Evolutionary conservation across 2,888 invertebrate genomes (phyloP), one percentile per base, ranked within the genome.

Genomic region (Ophonus ardosiacus): DNA sequence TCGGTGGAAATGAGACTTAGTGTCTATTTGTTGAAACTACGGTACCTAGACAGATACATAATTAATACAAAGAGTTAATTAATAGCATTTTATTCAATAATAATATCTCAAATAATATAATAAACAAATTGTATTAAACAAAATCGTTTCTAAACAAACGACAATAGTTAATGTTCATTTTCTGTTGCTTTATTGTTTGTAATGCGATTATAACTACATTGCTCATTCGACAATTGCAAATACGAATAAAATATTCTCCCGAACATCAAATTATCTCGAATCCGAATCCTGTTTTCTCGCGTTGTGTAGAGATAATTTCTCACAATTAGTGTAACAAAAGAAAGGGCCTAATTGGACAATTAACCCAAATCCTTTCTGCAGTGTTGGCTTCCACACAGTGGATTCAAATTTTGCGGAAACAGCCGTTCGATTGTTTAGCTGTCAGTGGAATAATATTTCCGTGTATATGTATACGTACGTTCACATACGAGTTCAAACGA

Each of bases 331-430:
- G 61, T 21, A 79, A 79, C 79, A 79, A 59, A 59, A 79, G 79
- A 78, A 57, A 18, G 56, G 24, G 24, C 79, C 79, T 79, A 79
- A 79, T 79, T 79, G 79, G 59, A 59, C 61, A 79, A 79, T 79
- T 79, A 79, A 79, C 79, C 59, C 79, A 79, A 79, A 79, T 79
- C 79, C 79, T 56, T 59, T 79, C 59, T 79, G 79, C 59, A 79
- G 15, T 38, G 68, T 68, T 68, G 31, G 68, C 68, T 15, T 68
- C 68, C 68, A 31, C 68, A 15, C 38, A 68, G 0, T 38, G 40
- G 38, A 38, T 68, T 68, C 38, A 68, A 38, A 68, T 68, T 68
- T 68, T 68, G 68, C 68, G 68, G 68, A 68, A 68, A 68, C 38
- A 68, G 68, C 31, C 68, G 31, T 68, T 68, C 38, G 68, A 68